Conservation (phyloP, 2,797 vertebrate genomes). For the Masticophis lateralis region DNA sequence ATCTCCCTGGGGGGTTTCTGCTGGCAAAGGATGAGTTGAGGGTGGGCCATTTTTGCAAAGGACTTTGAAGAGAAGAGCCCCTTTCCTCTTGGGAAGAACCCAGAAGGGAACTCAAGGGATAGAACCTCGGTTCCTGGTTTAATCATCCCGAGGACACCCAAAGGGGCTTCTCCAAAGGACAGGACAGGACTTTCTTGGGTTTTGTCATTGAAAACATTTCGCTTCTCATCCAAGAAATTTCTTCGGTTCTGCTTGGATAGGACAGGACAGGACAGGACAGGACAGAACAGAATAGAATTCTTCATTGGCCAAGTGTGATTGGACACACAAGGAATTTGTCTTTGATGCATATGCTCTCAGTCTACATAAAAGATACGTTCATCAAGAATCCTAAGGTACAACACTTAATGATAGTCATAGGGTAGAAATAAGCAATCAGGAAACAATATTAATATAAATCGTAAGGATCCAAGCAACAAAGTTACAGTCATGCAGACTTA, state of each 20-base stretch:
- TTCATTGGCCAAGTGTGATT: too few relatives aligned
- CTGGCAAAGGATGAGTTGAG: background rate
- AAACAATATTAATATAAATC: too few relatives aligned
- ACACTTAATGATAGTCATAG: too few relatives aligned
- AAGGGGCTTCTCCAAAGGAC: background rate
- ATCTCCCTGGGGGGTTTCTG: background rate
- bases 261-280: too few relatives aligned
- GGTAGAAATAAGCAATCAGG: too few relatives aligned
- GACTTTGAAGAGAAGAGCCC: background rate
- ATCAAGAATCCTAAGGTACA: too few relatives aligned
- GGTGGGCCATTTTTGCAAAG: background rate
- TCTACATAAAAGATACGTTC: too few relatives aligned
- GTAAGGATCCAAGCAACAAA: too few relatives aligned
- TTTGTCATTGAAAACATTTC: background rate
- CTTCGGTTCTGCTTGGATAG: background rate
- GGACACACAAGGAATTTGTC: too few relatives aligned
- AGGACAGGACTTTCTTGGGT: background rate
- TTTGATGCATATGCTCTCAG: too few relatives aligned
- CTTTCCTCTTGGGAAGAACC: background rate
- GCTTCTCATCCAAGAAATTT: background rate
- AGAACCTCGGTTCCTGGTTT: background rate
- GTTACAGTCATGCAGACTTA: too few relatives aligned
- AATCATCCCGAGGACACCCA: background rate
- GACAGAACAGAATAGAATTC: too few relatives aligned
- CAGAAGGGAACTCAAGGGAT: background rate